Conservation (phyloP, 2,797 vertebrate genomes). For the Notolabrus celidotus region DNA sequence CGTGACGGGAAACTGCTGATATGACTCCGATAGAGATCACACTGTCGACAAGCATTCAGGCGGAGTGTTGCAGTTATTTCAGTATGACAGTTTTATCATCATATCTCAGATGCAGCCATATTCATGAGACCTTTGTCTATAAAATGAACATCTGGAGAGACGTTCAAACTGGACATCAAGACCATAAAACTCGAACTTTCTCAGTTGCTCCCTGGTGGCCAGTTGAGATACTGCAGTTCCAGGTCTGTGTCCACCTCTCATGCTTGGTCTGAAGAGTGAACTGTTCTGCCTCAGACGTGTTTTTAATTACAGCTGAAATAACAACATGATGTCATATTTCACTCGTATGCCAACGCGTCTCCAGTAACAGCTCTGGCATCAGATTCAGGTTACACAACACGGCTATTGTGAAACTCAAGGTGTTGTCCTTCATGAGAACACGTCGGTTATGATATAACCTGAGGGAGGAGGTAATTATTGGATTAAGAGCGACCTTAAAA, state of each 20-base stretch:
- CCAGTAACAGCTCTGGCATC: neutral
- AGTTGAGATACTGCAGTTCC: neutral
- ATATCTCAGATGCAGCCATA: too few relatives aligned
- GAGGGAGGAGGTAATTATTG: neutral
- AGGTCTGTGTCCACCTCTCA: neutral
- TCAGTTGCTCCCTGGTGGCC: neutral
- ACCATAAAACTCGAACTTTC: too few relatives aligned
- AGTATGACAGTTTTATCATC: too few relatives aligned
- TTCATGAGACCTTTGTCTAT: too few relatives aligned
- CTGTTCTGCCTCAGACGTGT: neutral
- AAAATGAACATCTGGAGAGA: too few relatives aligned
- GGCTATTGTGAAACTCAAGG: constrained; percentile 12
- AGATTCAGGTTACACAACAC: constrained; percentile 11
- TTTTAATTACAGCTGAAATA: neutral
- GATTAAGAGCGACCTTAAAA: neutral
- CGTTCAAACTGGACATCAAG: too few relatives aligned
- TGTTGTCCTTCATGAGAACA: neutral
- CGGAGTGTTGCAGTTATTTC: too few relatives aligned
- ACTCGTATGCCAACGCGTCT: neutral
- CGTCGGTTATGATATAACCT: constrained; percentile 3
- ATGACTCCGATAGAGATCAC: too few relatives aligned
- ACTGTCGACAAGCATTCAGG: too few relatives aligned
- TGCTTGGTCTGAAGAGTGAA: neutral
- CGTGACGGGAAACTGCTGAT: too few relatives aligned
- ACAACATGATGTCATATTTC: constrained; percentile 1